Conservation (phyloP, 2,797 vertebrate species). For the Molossus molossus region DNA sequence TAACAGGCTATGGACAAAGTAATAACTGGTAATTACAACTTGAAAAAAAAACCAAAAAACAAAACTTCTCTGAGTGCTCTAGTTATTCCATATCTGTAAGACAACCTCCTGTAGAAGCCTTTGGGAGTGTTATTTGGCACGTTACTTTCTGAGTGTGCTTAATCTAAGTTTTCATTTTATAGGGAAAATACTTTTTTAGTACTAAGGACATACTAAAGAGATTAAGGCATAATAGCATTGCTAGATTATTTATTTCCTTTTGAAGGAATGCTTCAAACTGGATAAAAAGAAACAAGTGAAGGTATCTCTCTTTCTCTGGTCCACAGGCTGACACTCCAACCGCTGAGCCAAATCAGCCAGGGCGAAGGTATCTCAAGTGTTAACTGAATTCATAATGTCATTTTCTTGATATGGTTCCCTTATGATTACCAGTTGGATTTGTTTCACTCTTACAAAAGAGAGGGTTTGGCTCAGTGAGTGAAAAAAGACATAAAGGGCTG, state of each 20-base stretch:
- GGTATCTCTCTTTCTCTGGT: background rate
- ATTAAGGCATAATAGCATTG: background rate
- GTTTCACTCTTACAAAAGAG: background rate
- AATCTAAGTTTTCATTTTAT: background rate
- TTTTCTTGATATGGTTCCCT: background rate
- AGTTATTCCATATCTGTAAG: background rate
- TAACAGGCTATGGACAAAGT: conserved; percentile 1
- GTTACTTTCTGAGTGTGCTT: background rate
- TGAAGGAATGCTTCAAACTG: background rate
- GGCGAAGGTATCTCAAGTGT: background rate
- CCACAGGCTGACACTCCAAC: too few relatives aligned
- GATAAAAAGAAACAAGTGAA: background rate
- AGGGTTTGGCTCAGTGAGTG: background rate
- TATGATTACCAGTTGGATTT: background rate
- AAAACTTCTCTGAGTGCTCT: background rate
- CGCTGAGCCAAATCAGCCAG: too few relatives aligned
- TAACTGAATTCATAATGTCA: background rate
- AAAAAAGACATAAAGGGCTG: background rate
- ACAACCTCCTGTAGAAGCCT: background rate
- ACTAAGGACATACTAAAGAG: background rate
- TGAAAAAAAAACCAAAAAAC: background rate
- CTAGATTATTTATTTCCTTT: conserved; percentile 17
- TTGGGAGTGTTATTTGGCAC: background rate
- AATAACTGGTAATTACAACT: background rate
- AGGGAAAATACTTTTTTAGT: background rate